Evolutionary conservation across 2,113 vertebrate species (phyloP), one percentile per base, ranked within the genome.

Genomic region (Pavo muticus): DNA sequence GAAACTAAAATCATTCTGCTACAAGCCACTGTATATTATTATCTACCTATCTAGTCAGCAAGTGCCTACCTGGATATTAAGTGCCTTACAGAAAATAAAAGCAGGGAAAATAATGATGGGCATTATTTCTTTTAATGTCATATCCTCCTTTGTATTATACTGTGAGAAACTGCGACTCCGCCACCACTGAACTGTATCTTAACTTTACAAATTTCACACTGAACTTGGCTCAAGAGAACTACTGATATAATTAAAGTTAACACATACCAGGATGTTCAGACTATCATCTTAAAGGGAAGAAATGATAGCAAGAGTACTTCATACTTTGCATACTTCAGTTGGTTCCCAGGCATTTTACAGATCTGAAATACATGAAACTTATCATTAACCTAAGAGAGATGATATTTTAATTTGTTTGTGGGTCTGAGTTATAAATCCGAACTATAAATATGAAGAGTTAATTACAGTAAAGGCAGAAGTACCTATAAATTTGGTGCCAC

Each of bases 311-410:
- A 56, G 64, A 56, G 12, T 69, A 65, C 25, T 35, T 35, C 35
- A 35, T 69, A 25, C 23, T 54, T 52, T 56, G 40, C 32, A 72
- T 72, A 91, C 76, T 83, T 77, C 48, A 60, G 23, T 57, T 44
- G 4, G 25, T 61, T 83, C 73, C 29, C 50, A 80, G 40, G 54
- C 29, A 71, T 87, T 94, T 89, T 77, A 87, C 54, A 91, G 64
- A 76, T 81, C 30, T 74, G 61, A 85, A 88, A 52, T 81, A 69
- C 88, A 80, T 47, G 56, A 95, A 88, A 50, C 44, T 40, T 77
- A 64, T 61, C 16, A 44, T 57, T 32, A 80, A 56, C 19, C 40
- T 52, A 39, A 61, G 40, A 88, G 21, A 60, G 29, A 65, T 42
- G 27, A 39, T 47, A 57, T 6, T 83, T n/a, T 30, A 60, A 78